Base-by-base conservation (phyloP, 2,888 invertebrate genomes). In the Drosophila hamatofila region DNA sequence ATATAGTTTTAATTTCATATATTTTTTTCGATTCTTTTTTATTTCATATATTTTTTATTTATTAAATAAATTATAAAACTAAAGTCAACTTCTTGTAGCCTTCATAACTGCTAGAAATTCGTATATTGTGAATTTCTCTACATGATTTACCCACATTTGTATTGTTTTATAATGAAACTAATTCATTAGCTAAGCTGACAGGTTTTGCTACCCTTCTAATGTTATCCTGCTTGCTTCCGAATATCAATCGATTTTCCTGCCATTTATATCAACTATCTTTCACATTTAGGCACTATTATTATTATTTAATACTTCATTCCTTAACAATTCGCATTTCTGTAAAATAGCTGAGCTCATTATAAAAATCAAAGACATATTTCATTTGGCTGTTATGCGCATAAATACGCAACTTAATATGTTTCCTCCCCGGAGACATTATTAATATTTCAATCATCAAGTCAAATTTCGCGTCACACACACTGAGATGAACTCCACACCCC, bases 371-470 rank as follows among this genome's bases (percentile, higher is more conserved):
- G 23, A 59, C n/a, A 44, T 37, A 30, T 59, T 56, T 59, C 6
- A 46, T 16, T 54, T 39, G 8, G 27, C 23, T 44, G 35, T 61
- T 41, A 23, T 54, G 30, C 42, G 35, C 35, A 35, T 42, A 27
- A 55, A 44, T 48, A 55, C 44, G 35, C 18, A 63, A 54, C 55
- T 51, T 79, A 75, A 79, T 63, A 55, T 52, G 58, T 62, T 71
- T 57, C 54, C 62, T 63, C 66, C 48, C 56, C 42, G 27, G 65
- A 55, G 65, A 57, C 49, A 42, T 33, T 25, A 72, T 72, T 77
- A 74, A 66, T 88, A 72, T 65, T 72, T 69, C 77, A 68, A 80
- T 88, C 70, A 71, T 62, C 67, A 80, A 83, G 84, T 80, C 70
- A 80, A 70, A 77, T 80, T 80, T 80, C 69, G 25, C 48, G 44